Percentiles rank a stretch among this genome's conserved stretches.
phyloP scores from a whole-genome alignment of 2,888 invertebrate species.

The Oxystoma pomonae region DNA sequence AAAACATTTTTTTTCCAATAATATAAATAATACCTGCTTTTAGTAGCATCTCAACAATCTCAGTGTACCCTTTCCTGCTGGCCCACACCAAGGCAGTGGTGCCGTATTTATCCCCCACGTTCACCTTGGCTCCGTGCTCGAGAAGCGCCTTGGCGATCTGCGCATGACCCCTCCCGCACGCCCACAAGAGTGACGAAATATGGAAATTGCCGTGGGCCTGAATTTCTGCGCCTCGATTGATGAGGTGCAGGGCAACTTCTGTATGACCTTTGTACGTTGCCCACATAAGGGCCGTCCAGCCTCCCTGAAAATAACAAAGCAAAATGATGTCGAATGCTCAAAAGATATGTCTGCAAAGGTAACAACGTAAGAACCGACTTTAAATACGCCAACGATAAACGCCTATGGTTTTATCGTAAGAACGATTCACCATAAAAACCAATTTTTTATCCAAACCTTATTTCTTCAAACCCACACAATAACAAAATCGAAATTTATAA shows the following conservation, averaged over 20 bases:
- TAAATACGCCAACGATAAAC: too few relatives aligned
- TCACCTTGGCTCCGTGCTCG: conserved; percentile 81
- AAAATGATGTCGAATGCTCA: too few relatives aligned
- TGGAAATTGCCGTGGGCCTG: conserved; percentile 96
- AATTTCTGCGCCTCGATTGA: conserved; percentile 87
- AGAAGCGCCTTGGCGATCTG: conserved; percentile 81
- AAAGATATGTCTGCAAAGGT: too few relatives aligned
- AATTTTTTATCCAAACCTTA: too few relatives aligned
- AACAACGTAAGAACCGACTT: too few relatives aligned
- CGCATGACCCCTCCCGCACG: conserved; percentile 86
- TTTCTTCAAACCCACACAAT: too few relatives aligned
- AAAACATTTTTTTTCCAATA: background rate
- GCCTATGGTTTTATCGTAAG: too few relatives aligned
- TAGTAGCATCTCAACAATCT: conserved; percentile 77
- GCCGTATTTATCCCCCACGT: conserved; percentile 95
- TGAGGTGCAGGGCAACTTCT: conserved; percentile 69
- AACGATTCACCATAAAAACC: too few relatives aligned
- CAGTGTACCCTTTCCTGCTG: conserved; percentile 82
- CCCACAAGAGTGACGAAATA: conserved; percentile 90
- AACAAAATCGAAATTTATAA: too few relatives aligned
- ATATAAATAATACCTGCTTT: conserved; percentile 61
- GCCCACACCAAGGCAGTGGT: conserved; percentile 97
- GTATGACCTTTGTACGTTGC: conserved; percentile 84
- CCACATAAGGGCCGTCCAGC: conserved; percentile 98
- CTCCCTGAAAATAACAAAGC: conserved; percentile 61